Conservation (phyloP, 2,888 invertebrate species). For the Merodon equestris region DNA sequence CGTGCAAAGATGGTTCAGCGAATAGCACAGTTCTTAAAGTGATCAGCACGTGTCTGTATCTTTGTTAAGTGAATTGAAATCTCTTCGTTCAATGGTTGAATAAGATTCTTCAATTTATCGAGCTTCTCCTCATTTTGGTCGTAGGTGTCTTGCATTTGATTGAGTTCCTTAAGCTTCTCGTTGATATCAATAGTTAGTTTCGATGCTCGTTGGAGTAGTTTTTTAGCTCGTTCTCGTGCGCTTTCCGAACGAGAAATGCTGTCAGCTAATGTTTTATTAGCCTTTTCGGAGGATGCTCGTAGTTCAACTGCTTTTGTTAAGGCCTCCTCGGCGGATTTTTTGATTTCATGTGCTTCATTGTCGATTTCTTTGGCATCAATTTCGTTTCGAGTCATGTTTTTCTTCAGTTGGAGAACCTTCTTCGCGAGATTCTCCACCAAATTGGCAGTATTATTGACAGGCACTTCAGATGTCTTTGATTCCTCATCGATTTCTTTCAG, state of each 20-base stretch:
- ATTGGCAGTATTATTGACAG: constrained; percentile 87
- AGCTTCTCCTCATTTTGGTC: constrained; percentile 82
- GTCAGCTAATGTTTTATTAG: constrained; percentile 85
- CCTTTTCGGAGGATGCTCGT: constrained; percentile 82
- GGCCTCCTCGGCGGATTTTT: constrained; percentile 85
- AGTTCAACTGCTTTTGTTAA: constrained; percentile 82
- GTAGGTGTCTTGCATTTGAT: constrained; percentile 82
- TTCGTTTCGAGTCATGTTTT: constrained; percentile 89
- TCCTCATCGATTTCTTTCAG: constrained; percentile 89
- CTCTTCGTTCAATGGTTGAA: constrained; percentile 82
- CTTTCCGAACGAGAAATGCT: constrained; percentile 87
- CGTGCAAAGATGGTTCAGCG: neutral
- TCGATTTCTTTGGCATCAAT: constrained; percentile 90
- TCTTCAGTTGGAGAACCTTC: constrained; percentile 87
- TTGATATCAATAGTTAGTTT: constrained; percentile 89
- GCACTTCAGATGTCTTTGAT: constrained; percentile 88
- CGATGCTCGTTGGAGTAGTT: constrained; percentile 88
- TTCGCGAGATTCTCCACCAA: constrained; percentile 86
- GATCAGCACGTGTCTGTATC: constrained; percentile 82
- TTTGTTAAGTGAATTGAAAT: constrained; percentile 82
- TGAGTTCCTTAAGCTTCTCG: constrained; percentile 85
- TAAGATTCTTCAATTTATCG: constrained; percentile 81
- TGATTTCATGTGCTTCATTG: constrained; percentile 86
- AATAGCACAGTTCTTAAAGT: constrained; percentile 82
- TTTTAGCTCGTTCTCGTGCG: constrained; percentile 88